phyloP scores from a whole-genome alignment of 2,888 invertebrate genomes.

The Caenorhabditis uteleia region DNA sequence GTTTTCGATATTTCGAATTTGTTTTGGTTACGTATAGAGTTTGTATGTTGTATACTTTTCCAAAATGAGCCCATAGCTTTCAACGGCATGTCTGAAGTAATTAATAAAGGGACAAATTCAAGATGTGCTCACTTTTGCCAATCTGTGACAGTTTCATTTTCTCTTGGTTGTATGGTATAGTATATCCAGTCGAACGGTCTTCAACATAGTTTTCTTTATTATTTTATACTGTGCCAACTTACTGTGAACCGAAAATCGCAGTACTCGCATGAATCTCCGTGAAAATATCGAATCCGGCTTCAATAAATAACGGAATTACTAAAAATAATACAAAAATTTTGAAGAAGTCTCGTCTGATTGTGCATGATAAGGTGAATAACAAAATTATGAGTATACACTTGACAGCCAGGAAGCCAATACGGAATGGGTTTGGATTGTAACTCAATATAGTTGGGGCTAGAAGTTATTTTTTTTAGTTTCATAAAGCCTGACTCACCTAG shows the following conservation, averaged over 20 bases:
- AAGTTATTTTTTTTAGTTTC: too few species aligned
- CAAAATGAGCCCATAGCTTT: conserved; percentile 32
- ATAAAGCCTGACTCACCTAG: conserved; percentile 15
- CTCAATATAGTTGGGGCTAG: too few species aligned
- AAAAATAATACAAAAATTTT: conserved; percentile 40
- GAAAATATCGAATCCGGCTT: conserved; percentile 46
- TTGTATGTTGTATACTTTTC: conserved; percentile 45
- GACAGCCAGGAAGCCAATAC: conserved; percentile 34
- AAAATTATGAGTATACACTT: conserved; percentile 44
- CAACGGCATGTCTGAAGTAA: conserved; percentile 37
- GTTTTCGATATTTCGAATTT: background rate
- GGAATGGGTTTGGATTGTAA: conserved; percentile 37
- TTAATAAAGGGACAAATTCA: too few species aligned
- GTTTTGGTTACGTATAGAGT: conserved; percentile 30
- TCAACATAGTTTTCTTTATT: conserved; percentile 8
- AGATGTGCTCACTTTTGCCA: conserved; percentile 30
- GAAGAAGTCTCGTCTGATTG: conserved; percentile 43
- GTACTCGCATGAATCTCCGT: conserved; percentile 45
- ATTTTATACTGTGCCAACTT: background rate
- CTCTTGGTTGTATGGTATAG: conserved; percentile 15
- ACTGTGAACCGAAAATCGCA: conserved; percentile 32
- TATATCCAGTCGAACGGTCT: conserved; percentile 23
- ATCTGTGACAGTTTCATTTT: conserved; percentile 17
- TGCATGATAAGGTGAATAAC: conserved; percentile 28
- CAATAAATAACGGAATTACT: conserved; percentile 40